Conservation (phyloP, 2,888 invertebrate species). For the Keiferia lycopersicella region DNA sequence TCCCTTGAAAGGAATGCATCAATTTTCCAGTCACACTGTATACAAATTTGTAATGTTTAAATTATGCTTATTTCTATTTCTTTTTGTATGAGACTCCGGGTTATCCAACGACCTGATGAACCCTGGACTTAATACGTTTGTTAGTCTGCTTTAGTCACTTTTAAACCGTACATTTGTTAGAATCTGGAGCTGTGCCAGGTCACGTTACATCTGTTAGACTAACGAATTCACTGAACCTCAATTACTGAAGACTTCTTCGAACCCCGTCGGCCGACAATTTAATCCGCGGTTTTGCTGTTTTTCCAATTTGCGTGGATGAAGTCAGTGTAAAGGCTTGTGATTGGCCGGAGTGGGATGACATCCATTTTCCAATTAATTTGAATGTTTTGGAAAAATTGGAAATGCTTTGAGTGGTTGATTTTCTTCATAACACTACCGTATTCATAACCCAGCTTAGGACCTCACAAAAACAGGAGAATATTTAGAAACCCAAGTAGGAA, state of each 20-base stretch:
- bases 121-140: neutral
- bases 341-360: neutral
- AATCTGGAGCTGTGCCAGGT: neutral
- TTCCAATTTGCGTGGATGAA: neutral
- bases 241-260: constrained; percentile 1
- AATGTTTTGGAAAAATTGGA: too few species aligned
- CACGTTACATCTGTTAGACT: neutral
- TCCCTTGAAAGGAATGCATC: too few species aligned
- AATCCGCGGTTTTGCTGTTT: constrained; percentile 3
- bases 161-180: neutral
- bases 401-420: too few species aligned
- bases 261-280: constrained; percentile 9
- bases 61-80: too few species aligned
- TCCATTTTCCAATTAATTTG: neutral
- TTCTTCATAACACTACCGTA: too few species aligned
- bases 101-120: too few species aligned
- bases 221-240: constrained; percentile 8
- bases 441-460: too few species aligned
- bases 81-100: too few species aligned
- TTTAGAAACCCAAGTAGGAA: too few species aligned
- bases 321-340: neutral
- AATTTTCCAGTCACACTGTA: too few species aligned
- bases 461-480: too few species aligned
- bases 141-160: neutral
- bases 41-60: too few species aligned